Evolutionary conservation across 2,888 invertebrate species (phyloP).

Genomic region (Eurytoma californica): DNA sequence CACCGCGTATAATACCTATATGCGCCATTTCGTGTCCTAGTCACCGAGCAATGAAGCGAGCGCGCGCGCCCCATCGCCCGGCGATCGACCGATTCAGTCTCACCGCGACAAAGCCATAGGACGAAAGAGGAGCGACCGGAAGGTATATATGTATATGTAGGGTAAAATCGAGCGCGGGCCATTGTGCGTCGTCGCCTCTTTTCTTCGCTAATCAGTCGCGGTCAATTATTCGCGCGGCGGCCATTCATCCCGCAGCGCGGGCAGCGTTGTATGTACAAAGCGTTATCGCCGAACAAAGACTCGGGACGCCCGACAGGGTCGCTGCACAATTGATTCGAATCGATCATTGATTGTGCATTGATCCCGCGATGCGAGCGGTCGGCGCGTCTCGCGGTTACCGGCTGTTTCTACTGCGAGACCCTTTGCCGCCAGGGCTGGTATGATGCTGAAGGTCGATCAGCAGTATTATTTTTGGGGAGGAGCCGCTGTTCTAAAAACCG

Average conservation of each 20-base stretch:
- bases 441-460: too few relatives aligned
- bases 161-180: background rate
- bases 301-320: background rate
- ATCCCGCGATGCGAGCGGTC: too few relatives aligned
- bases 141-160: background rate
- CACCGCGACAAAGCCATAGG: background rate
- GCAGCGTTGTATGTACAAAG: background rate
- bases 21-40: background rate
- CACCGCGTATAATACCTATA: too few relatives aligned
- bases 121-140: background rate
- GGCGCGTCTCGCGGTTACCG: too few relatives aligned
- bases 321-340: background rate
- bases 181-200: constrained; percentile 16
- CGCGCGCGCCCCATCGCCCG: background rate
- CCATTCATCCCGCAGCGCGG: constrained; percentile 11
- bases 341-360: too few relatives aligned
- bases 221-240: constrained; percentile 32
- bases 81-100: background rate
- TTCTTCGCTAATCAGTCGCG: constrained; percentile 29
- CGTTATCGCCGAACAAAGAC: constrained; percentile 14
- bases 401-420: too few relatives aligned
- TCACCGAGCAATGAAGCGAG: background rate
- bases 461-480: too few relatives aligned
- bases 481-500: too few relatives aligned
- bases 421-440: too few relatives aligned